phyloP scores from a whole-genome alignment of 2,888 invertebrate genomes.

The Thumatha senex region DNA sequence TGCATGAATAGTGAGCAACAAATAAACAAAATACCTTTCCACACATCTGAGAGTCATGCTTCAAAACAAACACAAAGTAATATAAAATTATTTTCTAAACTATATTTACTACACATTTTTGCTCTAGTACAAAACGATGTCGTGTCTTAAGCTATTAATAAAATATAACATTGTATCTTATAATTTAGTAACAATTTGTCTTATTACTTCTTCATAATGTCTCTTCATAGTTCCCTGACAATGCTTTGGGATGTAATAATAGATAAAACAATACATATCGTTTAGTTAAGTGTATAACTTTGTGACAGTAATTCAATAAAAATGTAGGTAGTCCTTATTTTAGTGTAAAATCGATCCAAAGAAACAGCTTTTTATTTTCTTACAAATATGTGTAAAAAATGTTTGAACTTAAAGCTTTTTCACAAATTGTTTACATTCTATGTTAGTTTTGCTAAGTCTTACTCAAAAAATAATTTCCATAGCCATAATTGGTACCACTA shows the following conservation, averaged over 20 bases:
- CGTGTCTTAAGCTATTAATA: constrained; percentile 57
- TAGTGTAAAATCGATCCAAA: constrained; percentile 64
- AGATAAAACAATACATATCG: constrained; percentile 73
- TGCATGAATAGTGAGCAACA: constrained; percentile 10
- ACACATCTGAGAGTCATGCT: constrained; percentile 21
- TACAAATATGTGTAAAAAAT: constrained; percentile 61
- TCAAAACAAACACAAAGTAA: constrained; percentile 12
- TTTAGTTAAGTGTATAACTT: constrained; percentile 67
- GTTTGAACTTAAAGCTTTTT: constrained; percentile 13
- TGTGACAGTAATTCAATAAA: constrained; percentile 76
- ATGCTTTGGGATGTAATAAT: constrained; percentile 48
- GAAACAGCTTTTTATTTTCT: constrained; percentile 79
- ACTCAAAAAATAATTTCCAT: background rate
- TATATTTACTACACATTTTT: constrained; percentile 38
- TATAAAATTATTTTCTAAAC: constrained; percentile 16
- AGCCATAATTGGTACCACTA: background rate
- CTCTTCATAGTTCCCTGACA: constrained; percentile 39
- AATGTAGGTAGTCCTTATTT: constrained; percentile 55
- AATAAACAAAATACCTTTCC: constrained; percentile 12
- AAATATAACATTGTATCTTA: constrained; percentile 26
- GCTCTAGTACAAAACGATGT: constrained; percentile 69
- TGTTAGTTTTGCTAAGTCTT: background rate
- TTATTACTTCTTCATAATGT: constrained; percentile 20
- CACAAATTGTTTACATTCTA: background rate
- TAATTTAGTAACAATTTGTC: constrained; percentile 22